phyloP scores from a whole-genome alignment of 2,113 vertebrate species.

The Corynorhinus townsendii region DNA sequence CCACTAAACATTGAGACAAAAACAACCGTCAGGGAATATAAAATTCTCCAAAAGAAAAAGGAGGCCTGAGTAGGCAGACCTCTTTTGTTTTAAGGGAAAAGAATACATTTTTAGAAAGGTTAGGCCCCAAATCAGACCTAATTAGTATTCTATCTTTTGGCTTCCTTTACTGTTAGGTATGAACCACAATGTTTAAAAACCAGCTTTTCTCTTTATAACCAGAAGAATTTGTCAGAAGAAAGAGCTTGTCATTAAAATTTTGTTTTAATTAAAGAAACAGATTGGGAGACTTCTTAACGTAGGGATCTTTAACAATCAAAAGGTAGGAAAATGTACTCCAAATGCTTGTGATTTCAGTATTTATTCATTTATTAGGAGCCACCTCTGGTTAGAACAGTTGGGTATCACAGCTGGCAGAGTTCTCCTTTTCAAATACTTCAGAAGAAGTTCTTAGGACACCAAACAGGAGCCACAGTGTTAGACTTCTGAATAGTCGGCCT shows the following conservation, averaged over 20 bases:
- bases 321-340: not conserved
- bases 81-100: not conserved
- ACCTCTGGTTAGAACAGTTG: constrained; percentile 67
- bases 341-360: constrained; percentile 60
- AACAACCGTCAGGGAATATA: not conserved
- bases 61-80: not conserved
- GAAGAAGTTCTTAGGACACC: constrained; percentile 63
- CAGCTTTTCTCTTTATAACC: constrained; percentile 24
- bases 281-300: constrained; percentile 33
- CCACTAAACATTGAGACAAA: not conserved
- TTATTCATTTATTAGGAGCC: constrained; percentile 45
- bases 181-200: constrained; percentile 17
- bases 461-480: constrained; percentile 70
- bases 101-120: not conserved
- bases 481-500: constrained; percentile 71
- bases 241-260: constrained; percentile 1
- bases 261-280: constrained; percentile 47
- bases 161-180: constrained; percentile 7
- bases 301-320: constrained; percentile 58
- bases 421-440: constrained; percentile 66
- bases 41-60: constrained; percentile 20
- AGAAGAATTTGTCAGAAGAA: constrained; percentile 40
- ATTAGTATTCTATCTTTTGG: not conserved
- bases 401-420: constrained; percentile 51
- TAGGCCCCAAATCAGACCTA: not conserved